Percentiles rank a stretch among this genome's conserved stretches.
Conservation (phyloP, 2,888 invertebrate genomes). For the Glaucopsyche alexis region DNA sequence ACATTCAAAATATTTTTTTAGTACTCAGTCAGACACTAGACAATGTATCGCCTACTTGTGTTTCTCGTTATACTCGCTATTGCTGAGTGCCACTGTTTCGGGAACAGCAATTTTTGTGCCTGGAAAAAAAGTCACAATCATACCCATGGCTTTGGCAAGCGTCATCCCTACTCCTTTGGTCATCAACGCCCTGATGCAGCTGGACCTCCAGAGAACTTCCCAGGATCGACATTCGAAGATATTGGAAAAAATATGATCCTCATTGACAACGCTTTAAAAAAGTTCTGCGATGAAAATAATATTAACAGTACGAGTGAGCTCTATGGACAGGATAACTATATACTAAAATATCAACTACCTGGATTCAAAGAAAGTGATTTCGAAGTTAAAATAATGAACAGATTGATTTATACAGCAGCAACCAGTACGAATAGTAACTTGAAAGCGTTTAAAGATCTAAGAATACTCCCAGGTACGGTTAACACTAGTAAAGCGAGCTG, state of each 20-base stretch:
- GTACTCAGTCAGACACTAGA: neutral
- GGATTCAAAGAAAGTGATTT: neutral
- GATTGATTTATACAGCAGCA: neutral
- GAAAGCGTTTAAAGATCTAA: neutral
- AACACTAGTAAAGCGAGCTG: neutral
- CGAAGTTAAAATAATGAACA: neutral
- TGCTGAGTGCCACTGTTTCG: neutral
- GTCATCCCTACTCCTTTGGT: neutral
- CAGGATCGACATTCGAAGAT: neutral
- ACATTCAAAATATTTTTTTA: neutral
- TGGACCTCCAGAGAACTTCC: neutral
- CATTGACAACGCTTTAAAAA: neutral
- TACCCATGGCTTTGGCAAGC: neutral
- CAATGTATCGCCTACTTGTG: slow-evolving; percentile 7
- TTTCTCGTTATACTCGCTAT: neutral
- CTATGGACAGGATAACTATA: neutral
- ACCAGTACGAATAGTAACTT: neutral
- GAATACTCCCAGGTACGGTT: neutral
- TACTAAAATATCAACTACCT: neutral
- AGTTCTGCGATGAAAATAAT: neutral
- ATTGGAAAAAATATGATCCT: neutral
- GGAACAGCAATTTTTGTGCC: neutral
- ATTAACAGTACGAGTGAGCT: neutral
- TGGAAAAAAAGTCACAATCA: neutral
- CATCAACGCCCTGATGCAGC: neutral